Conservation (phyloP, 1,140 invertebrate genomes). For the Apis cerana region DNA sequence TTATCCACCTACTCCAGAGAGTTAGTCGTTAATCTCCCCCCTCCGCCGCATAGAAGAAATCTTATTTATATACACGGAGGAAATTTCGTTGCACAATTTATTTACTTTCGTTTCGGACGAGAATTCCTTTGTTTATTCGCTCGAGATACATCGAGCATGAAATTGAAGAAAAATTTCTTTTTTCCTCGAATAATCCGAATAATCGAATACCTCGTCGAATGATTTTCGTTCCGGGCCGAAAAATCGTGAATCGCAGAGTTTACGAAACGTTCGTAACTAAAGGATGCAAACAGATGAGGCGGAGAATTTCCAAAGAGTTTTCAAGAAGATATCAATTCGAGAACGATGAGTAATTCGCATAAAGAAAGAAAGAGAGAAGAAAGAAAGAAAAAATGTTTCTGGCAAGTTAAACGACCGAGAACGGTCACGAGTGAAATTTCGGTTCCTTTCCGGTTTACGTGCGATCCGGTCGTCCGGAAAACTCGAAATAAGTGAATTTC, state of each 20-base stretch:
- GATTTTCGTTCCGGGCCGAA: background rate
- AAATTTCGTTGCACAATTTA: too few species aligned
- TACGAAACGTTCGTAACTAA: background rate
- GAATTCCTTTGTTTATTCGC: too few species aligned
- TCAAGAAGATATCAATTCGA: background rate
- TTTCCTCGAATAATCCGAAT: too few species aligned
- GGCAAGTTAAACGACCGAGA: slow-evolving; percentile 28
- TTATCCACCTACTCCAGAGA: background rate
- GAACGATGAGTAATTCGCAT: slow-evolving; percentile 3
- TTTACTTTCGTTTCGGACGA: too few species aligned
- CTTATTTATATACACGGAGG: background rate
- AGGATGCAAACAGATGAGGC: background rate
- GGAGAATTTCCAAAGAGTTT: background rate
- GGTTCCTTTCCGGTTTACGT: slow-evolving; percentile 30
- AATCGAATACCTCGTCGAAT: too few species aligned
- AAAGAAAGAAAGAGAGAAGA: background rate
- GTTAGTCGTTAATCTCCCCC: background rate
- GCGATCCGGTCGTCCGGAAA: slow-evolving; percentile 14
- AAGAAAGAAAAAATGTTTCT: background rate
- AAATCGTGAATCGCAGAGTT: background rate
- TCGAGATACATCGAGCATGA: too few species aligned
- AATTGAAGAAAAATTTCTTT: too few species aligned
- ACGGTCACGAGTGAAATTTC: slow-evolving; percentile 28
- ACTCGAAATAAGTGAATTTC: slow-evolving; percentile 41
- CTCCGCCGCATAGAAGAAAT: background rate